phyloP scores from a whole-genome alignment of 2,888 invertebrate species.

The Incurvaria masculella region DNA sequence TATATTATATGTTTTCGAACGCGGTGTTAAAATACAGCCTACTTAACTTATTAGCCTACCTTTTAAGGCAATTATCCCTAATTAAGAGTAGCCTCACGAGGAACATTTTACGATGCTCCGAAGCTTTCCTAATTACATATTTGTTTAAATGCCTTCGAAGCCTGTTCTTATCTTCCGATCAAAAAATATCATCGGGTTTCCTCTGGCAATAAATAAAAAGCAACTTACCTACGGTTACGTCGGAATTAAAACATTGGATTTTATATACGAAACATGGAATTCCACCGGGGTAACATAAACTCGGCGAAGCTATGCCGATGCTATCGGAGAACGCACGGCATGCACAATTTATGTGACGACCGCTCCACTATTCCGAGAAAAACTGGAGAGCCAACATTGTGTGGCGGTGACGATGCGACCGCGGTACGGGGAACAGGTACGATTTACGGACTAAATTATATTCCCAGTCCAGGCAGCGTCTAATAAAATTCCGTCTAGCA shows the following conservation, averaged over 20 bases:
- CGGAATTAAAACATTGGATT: conserved; percentile 52
- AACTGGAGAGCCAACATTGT: background rate
- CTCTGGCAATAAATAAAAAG: background rate
- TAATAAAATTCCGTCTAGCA: too few relatives aligned
- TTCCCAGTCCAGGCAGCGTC: too few relatives aligned
- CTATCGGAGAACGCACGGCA: background rate
- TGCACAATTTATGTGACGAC: background rate
- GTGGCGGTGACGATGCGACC: background rate
- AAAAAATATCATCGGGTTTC: background rate
- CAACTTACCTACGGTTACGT: conserved; percentile 17
- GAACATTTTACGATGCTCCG: too few relatives aligned
- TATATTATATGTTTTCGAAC: too few relatives aligned
- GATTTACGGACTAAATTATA: background rate
- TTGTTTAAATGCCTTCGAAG: background rate
- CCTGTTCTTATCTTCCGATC: background rate
- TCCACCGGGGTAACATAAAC: background rate
- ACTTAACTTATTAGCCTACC: too few relatives aligned
- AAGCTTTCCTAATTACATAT: too few relatives aligned
- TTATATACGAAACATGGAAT: conserved; percentile 15
- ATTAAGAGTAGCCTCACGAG: too few relatives aligned
- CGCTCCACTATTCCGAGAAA: background rate
- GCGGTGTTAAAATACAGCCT: too few relatives aligned
- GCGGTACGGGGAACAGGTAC: background rate
- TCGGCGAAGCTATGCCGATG: background rate
- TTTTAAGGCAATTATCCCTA: too few relatives aligned